These are phyloP conservation scores for Torymus auratus DNA, from an alignment of 2,888 invertebrate genomes.

Conservation along the genomic window DNA sequence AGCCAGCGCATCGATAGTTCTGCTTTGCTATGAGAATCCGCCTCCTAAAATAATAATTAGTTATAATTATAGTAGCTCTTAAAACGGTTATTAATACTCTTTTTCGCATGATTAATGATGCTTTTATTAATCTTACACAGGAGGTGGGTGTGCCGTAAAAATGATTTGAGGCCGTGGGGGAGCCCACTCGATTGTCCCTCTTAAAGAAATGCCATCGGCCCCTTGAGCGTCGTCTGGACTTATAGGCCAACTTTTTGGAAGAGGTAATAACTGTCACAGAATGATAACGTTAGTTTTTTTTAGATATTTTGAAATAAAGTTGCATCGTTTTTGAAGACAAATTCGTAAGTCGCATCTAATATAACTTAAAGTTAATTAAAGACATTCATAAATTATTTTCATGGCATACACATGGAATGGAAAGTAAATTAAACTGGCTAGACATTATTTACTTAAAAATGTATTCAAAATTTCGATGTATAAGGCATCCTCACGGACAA, in stretches of 20 bases:
- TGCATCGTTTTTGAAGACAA: too few species aligned
- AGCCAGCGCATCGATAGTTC: slow-evolving; percentile 89
- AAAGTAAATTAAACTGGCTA: too few species aligned
- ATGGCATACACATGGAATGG: too few species aligned
- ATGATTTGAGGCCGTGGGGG: slow-evolving; percentile 91
- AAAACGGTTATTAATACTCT: background rate
- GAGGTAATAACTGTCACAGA: slow-evolving; percentile 80
- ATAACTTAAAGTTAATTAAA: too few species aligned
- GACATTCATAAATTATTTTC: too few species aligned
- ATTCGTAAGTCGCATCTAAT: too few species aligned
- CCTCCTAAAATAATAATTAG: slow-evolving; percentile 77
- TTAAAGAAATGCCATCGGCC: slow-evolving; percentile 78
- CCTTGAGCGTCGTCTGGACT: slow-evolving; percentile 82
- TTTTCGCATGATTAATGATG: too few species aligned
- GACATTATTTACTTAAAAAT: too few species aligned
- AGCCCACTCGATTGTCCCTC: slow-evolving; percentile 90
- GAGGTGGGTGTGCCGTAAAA: slow-evolving; percentile 84
- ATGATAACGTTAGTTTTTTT: too few species aligned
- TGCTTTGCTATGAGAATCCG: slow-evolving; percentile 83
- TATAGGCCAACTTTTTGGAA: slow-evolving; percentile 85
- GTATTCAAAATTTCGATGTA: too few species aligned
- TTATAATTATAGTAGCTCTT: background rate
- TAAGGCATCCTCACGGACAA: too few species aligned
- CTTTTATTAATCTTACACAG: slow-evolving; percentile 79
- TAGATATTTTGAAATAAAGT: too few species aligned